Base-by-base conservation (phyloP, 2,888 invertebrate species). In the Campaea margaritaria region DNA sequence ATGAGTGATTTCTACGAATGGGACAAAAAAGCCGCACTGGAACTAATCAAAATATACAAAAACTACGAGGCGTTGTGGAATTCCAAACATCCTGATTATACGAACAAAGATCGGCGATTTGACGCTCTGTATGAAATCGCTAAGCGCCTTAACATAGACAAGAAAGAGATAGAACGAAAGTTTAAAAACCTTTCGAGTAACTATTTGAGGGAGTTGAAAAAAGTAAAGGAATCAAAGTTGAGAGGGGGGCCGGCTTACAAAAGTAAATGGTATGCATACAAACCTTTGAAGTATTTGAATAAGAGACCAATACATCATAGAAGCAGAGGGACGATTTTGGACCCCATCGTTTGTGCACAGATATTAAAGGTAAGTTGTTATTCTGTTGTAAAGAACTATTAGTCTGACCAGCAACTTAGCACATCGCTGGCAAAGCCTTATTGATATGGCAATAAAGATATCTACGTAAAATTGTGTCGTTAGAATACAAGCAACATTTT, bases 141-240 rank as follows among this genome's bases (percentile, higher is more conserved):
- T 0, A 8, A 14, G 0, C 42, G 15, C 8, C n/a, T 50, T 31
- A 42, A 42, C 28, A 42, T 50, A 7, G 42, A 41, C 14, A 42
- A 42, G 42, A 41, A 28, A 31, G 50, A 42, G n/a, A 16, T 50
- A 28, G 50, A 50, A 34, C 14, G 42, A 14, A 50, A 50, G 50
- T 42, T 50, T 42, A 50, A 42, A 15, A 50, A 50, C 42, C 4
- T 50, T 16, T 12, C 31, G 12, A 42, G 42, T 15, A 28, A 42
- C 10, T 50, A 42, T 50, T 3, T 50, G 42, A 28, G 50, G 15
- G 50, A 50, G 50, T 16, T 50, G 31, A 50, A 50, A 38, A 48
- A 38, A 38, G 48, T 38, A 13, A 38, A 21, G 10, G 36, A 48
- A 38, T 21, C 36, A 12, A n/a, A 38, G n/a, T 15, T 31, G 14